Base-by-base conservation (phyloP, 2,797 vertebrate species). In the Pogoniulus pusillus region DNA sequence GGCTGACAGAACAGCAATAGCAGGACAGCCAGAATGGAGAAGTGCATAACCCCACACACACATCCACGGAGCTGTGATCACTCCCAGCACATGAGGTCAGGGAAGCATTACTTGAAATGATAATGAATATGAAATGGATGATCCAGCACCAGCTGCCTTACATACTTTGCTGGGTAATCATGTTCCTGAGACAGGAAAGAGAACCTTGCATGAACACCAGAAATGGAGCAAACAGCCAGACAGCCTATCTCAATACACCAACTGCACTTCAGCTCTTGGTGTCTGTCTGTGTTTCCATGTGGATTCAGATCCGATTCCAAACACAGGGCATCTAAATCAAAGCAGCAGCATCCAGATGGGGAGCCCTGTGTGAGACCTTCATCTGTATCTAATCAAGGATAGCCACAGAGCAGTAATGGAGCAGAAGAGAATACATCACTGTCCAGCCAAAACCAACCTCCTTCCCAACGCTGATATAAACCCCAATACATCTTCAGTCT, bases 241-340 rank as follows among this genome's bases (percentile, higher is more conserved):
- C 41, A 75, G 47, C 30, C 53, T 87, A 55, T 49, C 41, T 85
- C 77, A 92, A 85, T 8, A 45, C 32, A 82, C 70, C 35, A 57
- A 23, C 63, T 85, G 65, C 37, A 58, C 45, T 90, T n/a, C 53
- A 58, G 29, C 47, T 91, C 49, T 73, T 79, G 45, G 53, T 12
- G 12, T 83, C 85, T 69, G n/a, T 69, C 91, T 85, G 80, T 59
- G 66, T 92, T 85, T 72, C 75, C 20, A 81, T 69, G 35, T 64
- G 72, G 26, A 77, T 87, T 71, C 55, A 34, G 54, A 85, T 71
- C 37, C n/a, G 32, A 88, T 59, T 88, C 69, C 65, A 88, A 95
- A 93, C 39, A 83, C 16, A 66, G 23, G 30, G 13, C 59, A 91
- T 54, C 59, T 91, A 89, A 94, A 82, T 71, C 71, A 91, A 86